phyloP scores from a whole-genome alignment of 1,140 invertebrate genomes.

The Caenorhabditis remanei region DNA sequence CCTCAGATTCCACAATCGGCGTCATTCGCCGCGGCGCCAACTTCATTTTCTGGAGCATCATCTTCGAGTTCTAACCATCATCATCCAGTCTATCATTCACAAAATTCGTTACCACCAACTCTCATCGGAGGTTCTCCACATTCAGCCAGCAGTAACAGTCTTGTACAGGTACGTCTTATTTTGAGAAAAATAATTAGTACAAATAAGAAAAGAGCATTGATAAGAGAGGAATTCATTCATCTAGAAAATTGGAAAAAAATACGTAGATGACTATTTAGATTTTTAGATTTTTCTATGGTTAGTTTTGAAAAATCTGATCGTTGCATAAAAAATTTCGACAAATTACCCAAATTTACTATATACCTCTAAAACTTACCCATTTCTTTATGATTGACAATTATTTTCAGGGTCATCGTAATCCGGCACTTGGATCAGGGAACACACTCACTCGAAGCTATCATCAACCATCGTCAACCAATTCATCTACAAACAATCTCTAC shows the following conservation, averaged over 20 bases:
- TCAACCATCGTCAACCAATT: constrained; percentile 42
- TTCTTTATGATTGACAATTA: too few species aligned
- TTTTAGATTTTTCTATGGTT: too few species aligned
- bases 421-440: constrained; percentile 25
- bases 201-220: not conserved
- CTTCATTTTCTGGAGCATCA: constrained; percentile 22
- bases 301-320: too few species aligned
- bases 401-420: constrained; percentile 40
- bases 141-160: constrained; percentile 57
- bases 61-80: constrained; percentile 32
- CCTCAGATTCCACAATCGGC: constrained; percentile 53
- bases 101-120: constrained; percentile 37
- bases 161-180: constrained; percentile 21
- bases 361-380: too few species aligned
- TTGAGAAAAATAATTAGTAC: not conserved
- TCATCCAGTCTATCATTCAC: constrained; percentile 40
- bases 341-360: too few species aligned
- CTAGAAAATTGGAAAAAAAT: not conserved
- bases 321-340: too few species aligned
- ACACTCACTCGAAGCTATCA: constrained; percentile 45
- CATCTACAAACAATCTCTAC: constrained; percentile 30
- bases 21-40: constrained; percentile 29
- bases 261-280: too few species aligned
- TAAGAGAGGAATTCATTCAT: too few species aligned
- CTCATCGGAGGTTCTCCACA: constrained; percentile 18